Evolutionary conservation across 2,113 vertebrate species (phyloP).

Genomic region (Anser cygnoides): DNA sequence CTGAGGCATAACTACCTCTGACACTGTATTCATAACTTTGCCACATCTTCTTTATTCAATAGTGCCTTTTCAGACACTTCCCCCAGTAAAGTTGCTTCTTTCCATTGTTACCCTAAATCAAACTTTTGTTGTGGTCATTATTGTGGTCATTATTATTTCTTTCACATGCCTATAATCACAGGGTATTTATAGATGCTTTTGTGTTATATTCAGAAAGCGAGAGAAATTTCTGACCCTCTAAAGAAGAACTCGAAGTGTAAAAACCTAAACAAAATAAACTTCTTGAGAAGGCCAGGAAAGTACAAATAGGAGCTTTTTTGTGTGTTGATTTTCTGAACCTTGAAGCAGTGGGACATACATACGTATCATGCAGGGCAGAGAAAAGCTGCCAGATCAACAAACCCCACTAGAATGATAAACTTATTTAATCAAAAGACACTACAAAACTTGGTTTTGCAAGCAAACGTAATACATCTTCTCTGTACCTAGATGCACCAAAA

Average conservation of each 20-base stretch:
- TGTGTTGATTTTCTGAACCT: not conserved
- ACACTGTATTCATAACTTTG: not conserved
- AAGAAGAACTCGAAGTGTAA: not conserved
- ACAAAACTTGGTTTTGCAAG: not conserved
- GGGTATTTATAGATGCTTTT: not conserved
- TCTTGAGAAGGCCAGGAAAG: not conserved
- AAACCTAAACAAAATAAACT: not conserved
- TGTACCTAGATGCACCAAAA: not conserved
- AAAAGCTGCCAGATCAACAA: not conserved
- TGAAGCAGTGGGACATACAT: not conserved
- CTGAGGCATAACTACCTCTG: not conserved
- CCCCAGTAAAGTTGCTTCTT: not conserved
- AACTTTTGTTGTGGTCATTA: not conserved
- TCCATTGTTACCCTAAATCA: not conserved
- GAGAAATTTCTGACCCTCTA: not conserved
- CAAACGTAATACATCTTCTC: not conserved
- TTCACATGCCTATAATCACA: not conserved
- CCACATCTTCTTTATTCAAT: not conserved
- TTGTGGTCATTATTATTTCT: rapidly evolving
- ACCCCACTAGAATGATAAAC: not conserved
- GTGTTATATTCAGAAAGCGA: not conserved
- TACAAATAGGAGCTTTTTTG: not conserved
- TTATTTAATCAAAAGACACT: not conserved
- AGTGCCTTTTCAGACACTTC: not conserved
- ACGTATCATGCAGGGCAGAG: not conserved